Conservation (phyloP, 2,113 vertebrate genomes). For the Phycodurus eques region DNA sequence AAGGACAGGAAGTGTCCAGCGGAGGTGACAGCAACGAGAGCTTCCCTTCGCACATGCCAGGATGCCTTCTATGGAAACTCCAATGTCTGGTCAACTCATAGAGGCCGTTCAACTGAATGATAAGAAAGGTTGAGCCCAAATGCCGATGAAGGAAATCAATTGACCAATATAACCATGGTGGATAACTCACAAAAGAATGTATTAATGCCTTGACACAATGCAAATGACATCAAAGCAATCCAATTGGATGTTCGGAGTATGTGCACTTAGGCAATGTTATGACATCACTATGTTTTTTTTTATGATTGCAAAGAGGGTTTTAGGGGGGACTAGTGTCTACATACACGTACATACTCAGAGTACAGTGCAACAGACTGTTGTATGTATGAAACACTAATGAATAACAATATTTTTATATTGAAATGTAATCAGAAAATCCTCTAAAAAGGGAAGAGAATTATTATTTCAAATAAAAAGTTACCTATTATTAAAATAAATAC, state of each 20-base stretch:
- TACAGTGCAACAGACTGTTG: neutral
- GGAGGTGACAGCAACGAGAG: conserved; percentile 41
- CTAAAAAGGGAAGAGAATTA: too few relatives aligned
- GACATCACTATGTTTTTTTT: too few relatives aligned
- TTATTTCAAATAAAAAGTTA: too few relatives aligned
- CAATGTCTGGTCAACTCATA: neutral
- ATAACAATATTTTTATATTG: too few relatives aligned
- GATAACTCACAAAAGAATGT: too few relatives aligned
- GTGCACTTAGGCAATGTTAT: too few relatives aligned
- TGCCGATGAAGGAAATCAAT: neutral
- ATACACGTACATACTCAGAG: neutral
- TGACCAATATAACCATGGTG: too few relatives aligned
- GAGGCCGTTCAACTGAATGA: neutral
- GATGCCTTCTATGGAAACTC: neutral
- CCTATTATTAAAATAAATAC: too few relatives aligned
- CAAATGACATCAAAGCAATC: neutral
- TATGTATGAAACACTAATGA: too few relatives aligned
- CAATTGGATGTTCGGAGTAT: neutral
- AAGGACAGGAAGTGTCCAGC: conserved; percentile 60
- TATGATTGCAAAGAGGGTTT: too few relatives aligned
- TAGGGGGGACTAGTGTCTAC: neutral
- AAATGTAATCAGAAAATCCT: too few relatives aligned
- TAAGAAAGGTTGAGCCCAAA: neutral
- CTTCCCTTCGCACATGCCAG: conserved; percentile 52
- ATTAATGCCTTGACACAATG: too few relatives aligned